Base-by-base conservation (phyloP, 2,888 invertebrate genomes). In the Exephanes ischioxanthus region DNA sequence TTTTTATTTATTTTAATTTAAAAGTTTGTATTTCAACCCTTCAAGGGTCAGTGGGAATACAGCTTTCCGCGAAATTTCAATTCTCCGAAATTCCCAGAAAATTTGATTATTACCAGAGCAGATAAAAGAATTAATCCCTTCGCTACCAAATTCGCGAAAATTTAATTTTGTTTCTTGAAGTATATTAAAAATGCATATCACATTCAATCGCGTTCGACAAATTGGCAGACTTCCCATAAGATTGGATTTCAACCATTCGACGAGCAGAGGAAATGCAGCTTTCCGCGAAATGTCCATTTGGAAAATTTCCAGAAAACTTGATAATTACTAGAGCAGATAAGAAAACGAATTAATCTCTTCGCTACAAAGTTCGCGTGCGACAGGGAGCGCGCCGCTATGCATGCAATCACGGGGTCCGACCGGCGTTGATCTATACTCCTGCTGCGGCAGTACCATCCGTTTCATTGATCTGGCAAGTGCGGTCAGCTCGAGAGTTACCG, bases 391-490 rank as follows among this genome's bases (percentile, higher is more conserved):
- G 30, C 30, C 2, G n/a, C 30, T 7, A 63, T 16, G 63, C 63
- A 63, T 48, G 41, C 45, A 48, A 48, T 26, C 11, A 9, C 16
- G 26, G 2, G 7, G 81, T 75, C 78, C 66, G 81, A 81, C 73
- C 68, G 33, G 19, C 19, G 33, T 45, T 63, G 61, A 55, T 66
- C 26, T 72, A 48, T 22, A 78, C 48, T 67, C 67, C 84, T 85
- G 73, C 30, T 68, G 53, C 78, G 81, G 84, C 81, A 63, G 81
- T 75, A 22, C 33, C 16, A 33, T n/a, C 68, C 33, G 61, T 72
- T 48, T n/a, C 48, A 63, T 81, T 71, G 53, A 76, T 84, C 84
- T 66, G 84, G 67, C 80, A 16, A 6, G 30, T n/a, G 80, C 72
- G 67, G 19, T 51, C 45, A 61, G 45, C n/a, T 16, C 41, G 51